Evolutionary conservation across 2,113 vertebrate species (phyloP), one percentile per base, ranked within the genome.

Genomic region (Podiceps cristatus): DNA sequence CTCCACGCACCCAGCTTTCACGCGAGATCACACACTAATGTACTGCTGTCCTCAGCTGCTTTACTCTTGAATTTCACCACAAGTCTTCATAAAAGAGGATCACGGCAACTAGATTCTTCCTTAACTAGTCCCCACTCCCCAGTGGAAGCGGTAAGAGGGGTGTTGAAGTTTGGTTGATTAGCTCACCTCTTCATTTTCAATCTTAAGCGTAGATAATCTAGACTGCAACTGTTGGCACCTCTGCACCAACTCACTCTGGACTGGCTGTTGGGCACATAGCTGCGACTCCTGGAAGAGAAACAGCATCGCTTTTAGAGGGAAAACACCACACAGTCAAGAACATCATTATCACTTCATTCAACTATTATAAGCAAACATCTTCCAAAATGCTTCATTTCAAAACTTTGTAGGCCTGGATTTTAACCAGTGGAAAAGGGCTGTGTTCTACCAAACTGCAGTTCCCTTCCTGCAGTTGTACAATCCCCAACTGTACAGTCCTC

Each of bases 111-210:
- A 20, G 11, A 16, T n/a, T 13, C 18, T 52, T 42, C 47, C 37
- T 62, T 2, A 27, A 12, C 3, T 6, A 64, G 63, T 17, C 31
- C 52, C 25, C 24, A 50, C 2, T 3, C 13, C 19, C 20, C 63
- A 12, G 4, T 45, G 52, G n/a, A 23, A 69, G 64, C 5, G 23
- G 37, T 11, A 1, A 20, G 27, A 60, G 33, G 25, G 16, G 0
- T 45, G 40, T 14, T 76, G 75, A 12, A 4, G 42, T 71, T 25
- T 12, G 62, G 79, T 20, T 16, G 58, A 2, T 66, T 4, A 22
- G 42, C 98, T 96, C 82, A 99, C 99, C 99, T 99, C 99, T 63
- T 99, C 99, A 0, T 99, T 99, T 96, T 99, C 99, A 37, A 99
- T 99, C 96, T 98, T 99, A 17, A 99, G 99, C 1, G 99, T 99